phyloP scores from a whole-genome alignment of 2,113 vertebrate species.

The Heliornis fulica region DNA sequence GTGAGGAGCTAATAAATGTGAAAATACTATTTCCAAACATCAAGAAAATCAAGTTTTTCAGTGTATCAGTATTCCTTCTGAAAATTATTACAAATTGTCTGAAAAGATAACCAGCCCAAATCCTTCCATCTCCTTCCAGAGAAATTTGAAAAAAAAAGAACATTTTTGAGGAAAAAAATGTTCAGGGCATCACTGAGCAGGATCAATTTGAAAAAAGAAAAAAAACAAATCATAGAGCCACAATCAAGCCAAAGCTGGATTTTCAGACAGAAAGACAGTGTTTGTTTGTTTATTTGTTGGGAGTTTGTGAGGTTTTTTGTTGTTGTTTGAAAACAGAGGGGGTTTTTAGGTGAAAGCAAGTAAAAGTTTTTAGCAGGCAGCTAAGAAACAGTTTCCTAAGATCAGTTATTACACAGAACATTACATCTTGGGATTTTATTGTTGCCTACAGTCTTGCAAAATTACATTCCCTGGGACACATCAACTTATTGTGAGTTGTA shows the following conservation, averaged over 20 bases:
- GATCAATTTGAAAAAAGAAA: not conserved
- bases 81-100: not conserved
- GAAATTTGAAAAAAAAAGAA: not conserved
- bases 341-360: not conserved
- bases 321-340: not conserved
- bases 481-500: not conserved
- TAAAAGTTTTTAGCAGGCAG: not conserved
- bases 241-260: not conserved
- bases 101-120: not conserved
- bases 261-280: too few species aligned
- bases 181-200: not conserved
- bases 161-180: not conserved
- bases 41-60: not conserved
- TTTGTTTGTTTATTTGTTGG: not conserved
- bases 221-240: not conserved
- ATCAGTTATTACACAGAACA: not conserved
- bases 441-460: not conserved
- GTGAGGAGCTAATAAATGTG: not conserved
- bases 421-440: not conserved
- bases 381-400: not conserved
- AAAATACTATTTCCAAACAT: not conserved
- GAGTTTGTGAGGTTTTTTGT: accelerated
- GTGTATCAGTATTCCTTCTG: not conserved
- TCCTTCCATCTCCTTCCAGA: not conserved
- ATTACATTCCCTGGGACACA: not conserved